A percentile compares a stretch with the other conserved stretches of the same genome.
Conservation (phyloP, 2,113 vertebrate genomes). For the Psettodes erumei region DNA sequence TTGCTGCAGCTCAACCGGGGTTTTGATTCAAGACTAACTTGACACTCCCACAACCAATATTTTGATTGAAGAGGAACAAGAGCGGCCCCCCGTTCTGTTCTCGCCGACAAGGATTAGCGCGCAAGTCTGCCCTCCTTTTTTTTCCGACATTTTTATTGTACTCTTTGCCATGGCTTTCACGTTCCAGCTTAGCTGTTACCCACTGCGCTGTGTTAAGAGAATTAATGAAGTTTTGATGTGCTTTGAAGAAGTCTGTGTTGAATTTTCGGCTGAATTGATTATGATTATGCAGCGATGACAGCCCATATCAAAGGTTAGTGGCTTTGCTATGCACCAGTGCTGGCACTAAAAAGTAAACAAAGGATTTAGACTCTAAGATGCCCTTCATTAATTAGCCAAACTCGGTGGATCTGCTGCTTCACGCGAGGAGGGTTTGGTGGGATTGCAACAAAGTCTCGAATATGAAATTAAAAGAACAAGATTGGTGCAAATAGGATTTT, state of each 20-base stretch:
- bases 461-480: slow-evolving; percentile 28
- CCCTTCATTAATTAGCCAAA: slow-evolving; percentile 55
- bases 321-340: slow-evolving; percentile 49
- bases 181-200: slow-evolving; percentile 49
- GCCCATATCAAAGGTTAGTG: slow-evolving; percentile 66
- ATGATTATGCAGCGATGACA: slow-evolving; percentile 66
- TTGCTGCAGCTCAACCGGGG: neutral
- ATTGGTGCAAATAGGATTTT: neutral
- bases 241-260: slow-evolving; percentile 64
- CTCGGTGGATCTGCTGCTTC: slow-evolving; percentile 19
- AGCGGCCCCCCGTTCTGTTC: slow-evolving; percentile 1
- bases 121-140: slow-evolving; percentile 37
- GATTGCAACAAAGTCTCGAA: slow-evolving; percentile 8
- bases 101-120: slow-evolving; percentile 23
- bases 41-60: slow-evolving; percentile 16
- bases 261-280: slow-evolving; percentile 61
- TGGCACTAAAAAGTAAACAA: slow-evolving; percentile 63
- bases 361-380: slow-evolving; percentile 52
- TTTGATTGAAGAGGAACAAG: slow-evolving; percentile 49
- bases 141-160: slow-evolving; percentile 21
- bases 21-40: slow-evolving; percentile 32
- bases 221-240: slow-evolving; percentile 74
- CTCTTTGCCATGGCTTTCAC: slow-evolving; percentile 52
- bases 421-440: neutral
- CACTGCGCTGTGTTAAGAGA: slow-evolving; percentile 48